These are phyloP conservation scores for Congeria kusceri DNA, from an alignment of 2,888 invertebrate genomes.

Conservation along the genomic window DNA sequence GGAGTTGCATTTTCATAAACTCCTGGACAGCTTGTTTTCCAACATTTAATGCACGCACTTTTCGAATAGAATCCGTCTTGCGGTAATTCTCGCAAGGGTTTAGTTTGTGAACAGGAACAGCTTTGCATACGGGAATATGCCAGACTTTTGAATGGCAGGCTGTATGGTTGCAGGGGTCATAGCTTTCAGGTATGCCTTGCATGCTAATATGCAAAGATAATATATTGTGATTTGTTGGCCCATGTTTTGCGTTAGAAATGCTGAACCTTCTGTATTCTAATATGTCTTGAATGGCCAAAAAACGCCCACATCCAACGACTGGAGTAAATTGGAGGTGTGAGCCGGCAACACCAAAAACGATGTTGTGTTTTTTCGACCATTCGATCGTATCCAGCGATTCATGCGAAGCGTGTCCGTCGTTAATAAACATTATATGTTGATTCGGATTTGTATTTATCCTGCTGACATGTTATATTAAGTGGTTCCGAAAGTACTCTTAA, in stretches of 20 bases:
- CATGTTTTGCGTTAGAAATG: slow-evolving; percentile 24
- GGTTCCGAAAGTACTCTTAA: slow-evolving; percentile 10
- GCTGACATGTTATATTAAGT: slow-evolving; percentile 5
- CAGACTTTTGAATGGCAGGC: slow-evolving; percentile 28
- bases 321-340: slow-evolving; percentile 36
- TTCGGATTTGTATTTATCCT: neutral
- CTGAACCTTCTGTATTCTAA: slow-evolving; percentile 33
- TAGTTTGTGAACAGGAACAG: neutral
- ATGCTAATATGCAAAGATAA: slow-evolving; percentile 27
- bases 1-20: too few relatives aligned
- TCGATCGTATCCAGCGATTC: slow-evolving; percentile 15
- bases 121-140: slow-evolving; percentile 22
- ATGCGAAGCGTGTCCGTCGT: slow-evolving; percentile 39
- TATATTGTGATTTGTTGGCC: slow-evolving; percentile 28
- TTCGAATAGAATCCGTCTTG: slow-evolving; percentile 3
- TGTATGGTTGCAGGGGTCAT: slow-evolving; percentile 26
- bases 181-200: slow-evolving; percentile 15
- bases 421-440: slow-evolving; percentile 18
- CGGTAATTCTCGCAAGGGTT: slow-evolving; percentile 2
- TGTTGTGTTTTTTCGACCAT: slow-evolving; percentile 18
- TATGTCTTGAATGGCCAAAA: slow-evolving; percentile 46
- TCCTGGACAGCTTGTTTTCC: neutral
- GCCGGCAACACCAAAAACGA: slow-evolving; percentile 45
- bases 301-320: slow-evolving; percentile 44
- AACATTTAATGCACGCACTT: slow-evolving; percentile 4